Conservation (phyloP, 1,140 invertebrate genomes). For the Tetragonula clypearis region DNA sequence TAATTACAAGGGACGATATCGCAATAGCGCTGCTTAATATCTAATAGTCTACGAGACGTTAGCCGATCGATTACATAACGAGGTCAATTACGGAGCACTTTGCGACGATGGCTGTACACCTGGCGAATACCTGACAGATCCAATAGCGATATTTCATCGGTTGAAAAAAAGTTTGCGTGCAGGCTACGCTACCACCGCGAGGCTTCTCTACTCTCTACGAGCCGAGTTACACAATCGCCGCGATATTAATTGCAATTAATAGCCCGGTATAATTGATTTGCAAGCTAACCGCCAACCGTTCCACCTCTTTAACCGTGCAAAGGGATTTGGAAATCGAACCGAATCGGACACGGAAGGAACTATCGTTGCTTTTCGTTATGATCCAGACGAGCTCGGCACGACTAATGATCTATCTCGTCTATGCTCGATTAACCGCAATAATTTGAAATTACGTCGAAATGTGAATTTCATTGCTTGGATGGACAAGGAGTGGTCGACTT, state of each 20-base stretch:
- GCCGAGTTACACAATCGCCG: conserved; percentile 7
- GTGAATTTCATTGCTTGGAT: neutral
- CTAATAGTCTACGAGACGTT: neutral
- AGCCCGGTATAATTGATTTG: conserved; percentile 19
- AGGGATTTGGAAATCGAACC: neutral
- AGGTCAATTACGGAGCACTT: conserved; percentile 38
- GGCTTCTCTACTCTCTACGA: neutral
- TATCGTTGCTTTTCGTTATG: neutral
- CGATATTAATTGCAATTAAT: conserved; percentile 19
- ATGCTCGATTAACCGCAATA: neutral
- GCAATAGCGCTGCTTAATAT: conserved; percentile 4
- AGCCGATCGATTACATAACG: conserved; percentile 39
- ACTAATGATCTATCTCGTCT: neutral
- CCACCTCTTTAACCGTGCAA: neutral
- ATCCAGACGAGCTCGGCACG: neutral
- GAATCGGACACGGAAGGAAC: neutral
- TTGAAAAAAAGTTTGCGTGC: neutral
- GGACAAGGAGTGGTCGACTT: neutral
- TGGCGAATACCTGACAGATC: neutral
- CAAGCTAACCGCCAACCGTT: neutral
- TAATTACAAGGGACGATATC: neutral
- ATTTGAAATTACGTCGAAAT: neutral
- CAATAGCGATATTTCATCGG: conserved; percentile 2
- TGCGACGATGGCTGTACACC: neutral
- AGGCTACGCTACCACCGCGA: too few relatives aligned